Conservation (phyloP, 2,888 invertebrate genomes). For the Lathronympha strigana region DNA sequence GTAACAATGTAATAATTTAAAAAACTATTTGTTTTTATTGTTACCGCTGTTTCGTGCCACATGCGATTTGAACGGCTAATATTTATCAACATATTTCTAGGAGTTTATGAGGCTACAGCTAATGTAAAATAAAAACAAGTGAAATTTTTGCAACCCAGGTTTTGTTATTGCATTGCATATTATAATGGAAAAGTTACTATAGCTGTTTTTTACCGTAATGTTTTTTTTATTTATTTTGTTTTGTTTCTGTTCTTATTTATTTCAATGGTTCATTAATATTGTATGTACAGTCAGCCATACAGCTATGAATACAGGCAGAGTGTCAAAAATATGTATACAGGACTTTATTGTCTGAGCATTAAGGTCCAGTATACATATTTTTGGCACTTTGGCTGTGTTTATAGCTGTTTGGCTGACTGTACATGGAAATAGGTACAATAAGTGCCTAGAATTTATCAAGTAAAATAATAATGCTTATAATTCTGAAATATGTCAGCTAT, state of each 20-base stretch:
- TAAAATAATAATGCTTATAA: too few relatives aligned
- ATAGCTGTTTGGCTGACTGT: too few relatives aligned
- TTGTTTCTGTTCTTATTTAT: neutral
- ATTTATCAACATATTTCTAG: slow-evolving; percentile 11
- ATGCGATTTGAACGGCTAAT: slow-evolving; percentile 27
- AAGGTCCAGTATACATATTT: too few relatives aligned
- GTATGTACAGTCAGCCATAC: too few relatives aligned
- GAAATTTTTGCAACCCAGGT: neutral
- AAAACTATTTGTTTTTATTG: slow-evolving; percentile 8
- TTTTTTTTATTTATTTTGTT: neutral
- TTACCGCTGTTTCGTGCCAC: slow-evolving; percentile 19
- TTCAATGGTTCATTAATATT: too few relatives aligned
- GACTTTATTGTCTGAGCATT: too few relatives aligned
- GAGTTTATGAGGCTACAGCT: slow-evolving; percentile 6
- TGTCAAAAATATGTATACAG: too few relatives aligned
- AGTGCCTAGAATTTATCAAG: too few relatives aligned
- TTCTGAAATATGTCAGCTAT: too few relatives aligned
- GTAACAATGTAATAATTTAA: neutral
- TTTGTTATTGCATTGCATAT: neutral
- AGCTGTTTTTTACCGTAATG: neutral
- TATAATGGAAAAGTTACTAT: neutral
- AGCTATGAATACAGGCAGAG: too few relatives aligned
- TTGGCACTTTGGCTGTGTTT: too few relatives aligned
- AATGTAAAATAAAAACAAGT: neutral
- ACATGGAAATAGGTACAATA: too few relatives aligned